A percentile compares a stretch with the other conserved stretches of the same genome.
Conservation (phyloP, 2,113 vertebrate species). For the Apteryx owenii region DNA sequence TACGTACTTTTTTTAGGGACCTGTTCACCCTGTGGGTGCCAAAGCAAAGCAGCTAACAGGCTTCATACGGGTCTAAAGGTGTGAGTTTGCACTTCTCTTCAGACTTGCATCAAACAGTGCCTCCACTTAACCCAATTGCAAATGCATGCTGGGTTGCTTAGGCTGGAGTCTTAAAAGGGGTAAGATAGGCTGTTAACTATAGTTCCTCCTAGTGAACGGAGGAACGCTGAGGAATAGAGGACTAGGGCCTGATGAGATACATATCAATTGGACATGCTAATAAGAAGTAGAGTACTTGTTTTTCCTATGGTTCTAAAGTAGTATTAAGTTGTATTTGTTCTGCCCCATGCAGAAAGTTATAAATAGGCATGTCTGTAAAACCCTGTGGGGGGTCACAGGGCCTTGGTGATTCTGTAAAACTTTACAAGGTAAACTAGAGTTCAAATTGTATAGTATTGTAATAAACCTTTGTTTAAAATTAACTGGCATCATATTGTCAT, state of each 20-base stretch:
- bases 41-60: background rate
- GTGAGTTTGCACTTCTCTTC: background rate
- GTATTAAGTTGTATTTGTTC: background rate
- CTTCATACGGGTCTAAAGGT: background rate
- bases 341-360: fast-evolving
- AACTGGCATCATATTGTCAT: background rate
- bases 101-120: background rate
- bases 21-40: background rate
- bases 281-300: background rate
- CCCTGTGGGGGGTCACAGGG: background rate
- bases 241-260: background rate
- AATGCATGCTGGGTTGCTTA: background rate
- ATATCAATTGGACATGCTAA: background rate
- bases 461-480: background rate
- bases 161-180: background rate
- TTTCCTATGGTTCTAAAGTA: background rate
- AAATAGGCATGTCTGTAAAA: background rate
- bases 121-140: background rate
- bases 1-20: background rate
- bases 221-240: fast-evolving
- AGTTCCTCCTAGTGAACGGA: background rate
- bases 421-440: background rate
- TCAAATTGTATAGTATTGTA: background rate
- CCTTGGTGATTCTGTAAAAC: background rate
- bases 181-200: background rate